A percentile compares a stretch with the other conserved stretches of the same genome.
Evolutionary conservation across 2,797 vertebrate species (phyloP).

Genomic region (Crocidura indochinensis): DNA sequence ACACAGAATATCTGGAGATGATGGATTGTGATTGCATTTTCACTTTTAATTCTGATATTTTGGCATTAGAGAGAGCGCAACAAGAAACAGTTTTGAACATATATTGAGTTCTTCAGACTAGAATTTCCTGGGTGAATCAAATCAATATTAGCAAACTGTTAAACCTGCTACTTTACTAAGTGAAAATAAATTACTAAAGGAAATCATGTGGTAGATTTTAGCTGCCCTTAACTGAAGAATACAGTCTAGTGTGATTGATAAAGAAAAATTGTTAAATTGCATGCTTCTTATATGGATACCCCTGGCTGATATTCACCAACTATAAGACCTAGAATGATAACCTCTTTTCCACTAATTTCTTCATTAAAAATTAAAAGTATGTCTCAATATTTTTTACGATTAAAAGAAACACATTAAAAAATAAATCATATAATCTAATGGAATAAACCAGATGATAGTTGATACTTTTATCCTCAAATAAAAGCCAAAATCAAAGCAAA

Average conservation of each 20-base stretch:
- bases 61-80: constrained; percentile 37
- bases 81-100: constrained; percentile 69
- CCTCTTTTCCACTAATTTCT: not conserved
- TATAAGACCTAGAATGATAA: constrained; percentile 15
- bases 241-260: not conserved
- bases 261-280: constrained; percentile 33
- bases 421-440: not conserved
- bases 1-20: constrained; percentile 61
- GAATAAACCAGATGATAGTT: not conserved
- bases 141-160: constrained; percentile 69
- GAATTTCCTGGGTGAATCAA: constrained; percentile 63
- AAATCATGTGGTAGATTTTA: constrained; percentile 14
- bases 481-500: not conserved
- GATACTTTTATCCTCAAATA: not conserved
- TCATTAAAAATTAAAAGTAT: not conserved
- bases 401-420: not conserved
- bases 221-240: constrained; percentile 40
- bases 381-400: not conserved
- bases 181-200: constrained; percentile 64
- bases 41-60: constrained; percentile 68
- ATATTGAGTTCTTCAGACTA: constrained; percentile 55
- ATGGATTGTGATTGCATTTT: constrained; percentile 70
- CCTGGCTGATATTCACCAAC: constrained; percentile 7
- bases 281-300: not conserved
- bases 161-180: not conserved